Evolutionary conservation across 1,140 invertebrate species (phyloP).

Genomic region (Leptopilina boulardi): DNA sequence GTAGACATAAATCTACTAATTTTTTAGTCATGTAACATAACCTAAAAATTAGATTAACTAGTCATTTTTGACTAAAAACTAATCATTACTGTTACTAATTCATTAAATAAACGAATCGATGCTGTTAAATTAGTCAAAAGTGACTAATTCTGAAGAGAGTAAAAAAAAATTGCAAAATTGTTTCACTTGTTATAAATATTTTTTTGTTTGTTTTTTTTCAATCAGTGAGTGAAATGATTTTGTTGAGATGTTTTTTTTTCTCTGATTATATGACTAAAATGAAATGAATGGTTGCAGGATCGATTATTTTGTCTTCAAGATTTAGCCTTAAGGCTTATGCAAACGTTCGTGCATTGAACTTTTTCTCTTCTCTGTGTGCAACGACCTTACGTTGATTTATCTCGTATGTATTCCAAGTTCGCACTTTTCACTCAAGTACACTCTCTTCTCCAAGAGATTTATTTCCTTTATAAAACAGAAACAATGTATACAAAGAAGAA

Average conservation of each 20-base stretch:
- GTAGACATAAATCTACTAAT: too few species aligned
- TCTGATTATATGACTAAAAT: neutral
- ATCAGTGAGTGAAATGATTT: neutral
- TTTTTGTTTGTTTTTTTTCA: neutral
- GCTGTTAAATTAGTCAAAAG: too few species aligned
- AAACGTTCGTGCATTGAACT: conserved; percentile 24
- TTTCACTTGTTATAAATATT: too few species aligned
- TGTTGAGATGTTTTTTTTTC: neutral
- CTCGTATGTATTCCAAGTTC: conserved; percentile 11
- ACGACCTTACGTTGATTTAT: conserved; percentile 2
- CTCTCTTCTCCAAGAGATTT: neutral
- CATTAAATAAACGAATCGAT: too few species aligned
- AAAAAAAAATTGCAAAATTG: too few species aligned
- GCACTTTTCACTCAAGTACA: conserved; percentile 19
- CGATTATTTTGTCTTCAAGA: conserved; percentile 13
- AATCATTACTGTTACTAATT: too few species aligned
- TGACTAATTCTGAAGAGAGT: too few species aligned
- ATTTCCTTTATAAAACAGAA: neutral
- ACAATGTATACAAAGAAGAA: neutral
- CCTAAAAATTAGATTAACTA: too few species aligned
- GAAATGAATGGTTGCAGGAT: neutral
- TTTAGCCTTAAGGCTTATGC: conserved; percentile 12
- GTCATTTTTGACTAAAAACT: too few species aligned
- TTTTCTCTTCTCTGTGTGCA: conserved; percentile 16
- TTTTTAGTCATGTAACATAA: too few species aligned